phyloP scores from a whole-genome alignment of 2,888 invertebrate genomes.

The Metalampra italica region DNA sequence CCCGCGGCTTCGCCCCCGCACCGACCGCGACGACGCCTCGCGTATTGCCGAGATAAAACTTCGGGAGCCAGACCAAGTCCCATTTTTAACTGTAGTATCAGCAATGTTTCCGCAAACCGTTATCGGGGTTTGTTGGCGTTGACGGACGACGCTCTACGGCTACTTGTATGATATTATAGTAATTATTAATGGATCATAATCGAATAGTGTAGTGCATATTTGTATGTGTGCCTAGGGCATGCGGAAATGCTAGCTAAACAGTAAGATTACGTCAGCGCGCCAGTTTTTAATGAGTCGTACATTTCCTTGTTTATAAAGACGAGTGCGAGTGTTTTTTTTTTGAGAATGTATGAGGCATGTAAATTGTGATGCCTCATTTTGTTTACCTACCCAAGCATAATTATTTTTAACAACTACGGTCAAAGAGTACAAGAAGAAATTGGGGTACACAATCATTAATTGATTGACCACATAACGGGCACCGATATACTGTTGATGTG shows the following conservation, averaged over 20 bases:
- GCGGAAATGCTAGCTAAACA: constrained; percentile 64
- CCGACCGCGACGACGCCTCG: constrained; percentile 42
- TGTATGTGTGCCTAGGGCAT: constrained; percentile 47
- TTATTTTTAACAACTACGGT: background rate
- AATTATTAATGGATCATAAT: constrained; percentile 8
- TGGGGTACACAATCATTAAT: too few relatives aligned
- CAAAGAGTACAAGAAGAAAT: too few relatives aligned
- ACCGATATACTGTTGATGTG: background rate
- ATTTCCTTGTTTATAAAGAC: constrained; percentile 66
- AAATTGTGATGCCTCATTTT: too few relatives aligned
- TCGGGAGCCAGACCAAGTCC: constrained; percentile 68
- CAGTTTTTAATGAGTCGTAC: constrained; percentile 72
- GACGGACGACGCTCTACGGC: constrained; percentile 30
- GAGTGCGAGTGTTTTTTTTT: background rate
- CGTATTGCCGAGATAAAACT: constrained; percentile 69
- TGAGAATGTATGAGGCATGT: background rate
- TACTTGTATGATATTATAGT: constrained; percentile 21
- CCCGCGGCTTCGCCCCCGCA: constrained; percentile 33
- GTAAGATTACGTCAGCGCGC: constrained; percentile 71
- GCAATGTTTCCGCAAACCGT: constrained; percentile 64
- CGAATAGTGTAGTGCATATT: background rate
- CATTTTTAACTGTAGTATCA: constrained; percentile 57
- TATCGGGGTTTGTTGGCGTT: constrained; percentile 43
- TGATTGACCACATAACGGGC: background rate
- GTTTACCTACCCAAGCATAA: too few relatives aligned